A percentile compares a stretch with the other conserved stretches of the same genome.
These are phyloP conservation scores for Hypomecis punctinalis DNA, from an alignment of 2,888 invertebrate species.

Conservation along the genomic window DNA sequence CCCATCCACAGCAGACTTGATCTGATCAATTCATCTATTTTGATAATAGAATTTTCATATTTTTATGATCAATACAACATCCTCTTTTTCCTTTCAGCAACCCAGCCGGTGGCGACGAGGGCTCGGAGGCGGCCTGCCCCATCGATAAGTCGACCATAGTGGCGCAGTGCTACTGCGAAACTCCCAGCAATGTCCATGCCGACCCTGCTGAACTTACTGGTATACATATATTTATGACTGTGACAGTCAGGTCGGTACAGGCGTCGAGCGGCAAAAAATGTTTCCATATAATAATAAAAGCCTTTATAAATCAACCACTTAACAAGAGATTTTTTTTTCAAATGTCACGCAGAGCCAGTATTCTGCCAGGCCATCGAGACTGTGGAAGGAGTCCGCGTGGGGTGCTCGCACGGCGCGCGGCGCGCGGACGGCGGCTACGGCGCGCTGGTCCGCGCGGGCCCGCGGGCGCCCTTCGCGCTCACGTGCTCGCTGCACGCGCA, in stretches of 20 bases:
- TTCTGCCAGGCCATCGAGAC: conserved; percentile 92
- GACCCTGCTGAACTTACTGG: conserved; percentile 67
- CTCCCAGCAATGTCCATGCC: conserved; percentile 65
- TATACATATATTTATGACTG: conserved; percentile 30
- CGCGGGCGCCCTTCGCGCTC: conserved; percentile 91
- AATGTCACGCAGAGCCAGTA: conserved; percentile 74
- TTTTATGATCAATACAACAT: no score
- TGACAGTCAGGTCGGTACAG: no score
- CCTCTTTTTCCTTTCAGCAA: conserved; percentile 46
- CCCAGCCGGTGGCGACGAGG: conserved; percentile 69
- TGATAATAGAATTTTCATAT: no score
- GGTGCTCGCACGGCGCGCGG: conserved; percentile 88
- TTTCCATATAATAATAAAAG: no score
- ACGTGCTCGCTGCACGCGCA: conserved; percentile 92
- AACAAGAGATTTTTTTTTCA: no score
- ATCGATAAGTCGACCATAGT: conserved; percentile 58
- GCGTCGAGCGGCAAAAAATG: no score
- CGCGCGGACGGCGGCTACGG: conserved; percentile 51
- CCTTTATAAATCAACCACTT: no score
- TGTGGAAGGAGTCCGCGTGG: conserved; percentile 90
- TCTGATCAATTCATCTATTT: no score
- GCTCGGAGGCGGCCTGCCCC: conserved; percentile 69
- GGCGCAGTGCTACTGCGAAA: conserved; percentile 70
- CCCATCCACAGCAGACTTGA: no score
- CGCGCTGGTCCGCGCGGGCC: conserved; percentile 88